phyloP scores from a whole-genome alignment of 37 sponge, comb jelly and placozoan species.

The Chondrosia reniformis region DNA sequence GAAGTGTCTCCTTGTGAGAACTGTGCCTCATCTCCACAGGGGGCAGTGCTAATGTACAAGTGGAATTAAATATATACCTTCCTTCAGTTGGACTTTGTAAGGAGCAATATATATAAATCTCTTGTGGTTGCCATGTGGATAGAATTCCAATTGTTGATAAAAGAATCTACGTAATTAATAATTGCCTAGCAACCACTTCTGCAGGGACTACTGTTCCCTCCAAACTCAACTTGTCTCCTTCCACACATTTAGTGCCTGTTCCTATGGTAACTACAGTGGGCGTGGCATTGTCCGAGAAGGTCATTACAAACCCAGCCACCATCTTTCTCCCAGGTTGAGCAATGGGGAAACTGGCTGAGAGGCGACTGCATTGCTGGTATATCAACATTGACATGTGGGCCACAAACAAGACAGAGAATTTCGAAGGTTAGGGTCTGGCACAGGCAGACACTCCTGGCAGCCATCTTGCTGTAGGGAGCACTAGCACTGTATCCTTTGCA shows the following conservation, averaged over 20 bases:
- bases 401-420: too few relatives aligned
- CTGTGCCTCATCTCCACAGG: conserved; percentile 94
- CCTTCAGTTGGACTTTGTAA: neutral
- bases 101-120: neutral
- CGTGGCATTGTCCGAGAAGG: conserved; percentile 5
- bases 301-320: conserved; percentile 79
- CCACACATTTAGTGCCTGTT: conserved; percentile 82
- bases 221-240: conserved; percentile 77
- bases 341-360: conserved; percentile 22
- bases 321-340: conserved; percentile 83
- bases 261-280: conserved; percentile 79
- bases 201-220: conserved; percentile 87
- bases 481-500: too few relatives aligned
- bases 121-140: neutral
- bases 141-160: conserved; percentile 47
- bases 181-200: conserved; percentile 86
- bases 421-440: too few relatives aligned
- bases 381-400: too few relatives aligned
- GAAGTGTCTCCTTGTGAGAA: conserved; percentile 64
- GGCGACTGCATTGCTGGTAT: conserved; percentile 41
- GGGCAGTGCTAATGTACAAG: conserved; percentile 95
- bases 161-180: conserved; percentile 78
- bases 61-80: conserved; percentile 57
- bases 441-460: too few relatives aligned
- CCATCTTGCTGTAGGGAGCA: too few relatives aligned